phyloP scores from a whole-genome alignment of 2,113 vertebrate genomes.

The Bubo blakistoni region DNA sequence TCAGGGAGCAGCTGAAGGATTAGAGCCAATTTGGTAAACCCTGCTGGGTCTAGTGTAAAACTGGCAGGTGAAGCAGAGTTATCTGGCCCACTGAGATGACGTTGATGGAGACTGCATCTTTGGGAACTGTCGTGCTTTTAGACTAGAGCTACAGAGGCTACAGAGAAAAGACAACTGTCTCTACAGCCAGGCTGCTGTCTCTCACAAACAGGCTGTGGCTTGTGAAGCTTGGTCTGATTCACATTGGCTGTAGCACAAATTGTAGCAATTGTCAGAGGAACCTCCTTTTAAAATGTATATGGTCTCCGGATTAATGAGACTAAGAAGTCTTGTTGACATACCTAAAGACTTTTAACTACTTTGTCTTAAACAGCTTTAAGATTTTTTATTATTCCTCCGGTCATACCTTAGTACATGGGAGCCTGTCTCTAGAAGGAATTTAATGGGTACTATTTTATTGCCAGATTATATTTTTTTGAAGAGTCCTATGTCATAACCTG shows the following conservation, averaged over 20 bases:
- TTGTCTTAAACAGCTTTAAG: neutral
- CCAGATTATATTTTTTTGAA: neutral
- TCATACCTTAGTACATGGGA: fast-evolving
- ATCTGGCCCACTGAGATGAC: neutral
- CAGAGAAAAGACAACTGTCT: neutral
- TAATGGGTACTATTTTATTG: neutral
- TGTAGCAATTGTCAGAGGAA: neutral
- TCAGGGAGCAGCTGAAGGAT: neutral
- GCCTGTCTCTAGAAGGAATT: neutral
- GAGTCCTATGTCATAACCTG: neutral
- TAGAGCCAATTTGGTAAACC: neutral
- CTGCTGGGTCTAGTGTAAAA: neutral
- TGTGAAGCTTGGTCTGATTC: neutral
- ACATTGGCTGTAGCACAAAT: neutral
- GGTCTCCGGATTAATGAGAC: neutral
- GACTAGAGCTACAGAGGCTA: neutral
- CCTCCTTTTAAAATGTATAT: neutral
- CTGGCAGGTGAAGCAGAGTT: neutral
- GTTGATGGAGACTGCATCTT: neutral
- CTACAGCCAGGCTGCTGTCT: neutral
- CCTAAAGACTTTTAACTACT: neutral
- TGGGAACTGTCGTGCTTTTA: neutral
- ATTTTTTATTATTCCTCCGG: fast-evolving
- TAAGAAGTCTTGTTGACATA: neutral
- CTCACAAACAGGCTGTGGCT: fast-evolving